Percentiles rank a stretch among this genome's conserved stretches.
phyloP scores from a whole-genome alignment of 2,888 invertebrate genomes.

The Aphidius colemani region DNA sequence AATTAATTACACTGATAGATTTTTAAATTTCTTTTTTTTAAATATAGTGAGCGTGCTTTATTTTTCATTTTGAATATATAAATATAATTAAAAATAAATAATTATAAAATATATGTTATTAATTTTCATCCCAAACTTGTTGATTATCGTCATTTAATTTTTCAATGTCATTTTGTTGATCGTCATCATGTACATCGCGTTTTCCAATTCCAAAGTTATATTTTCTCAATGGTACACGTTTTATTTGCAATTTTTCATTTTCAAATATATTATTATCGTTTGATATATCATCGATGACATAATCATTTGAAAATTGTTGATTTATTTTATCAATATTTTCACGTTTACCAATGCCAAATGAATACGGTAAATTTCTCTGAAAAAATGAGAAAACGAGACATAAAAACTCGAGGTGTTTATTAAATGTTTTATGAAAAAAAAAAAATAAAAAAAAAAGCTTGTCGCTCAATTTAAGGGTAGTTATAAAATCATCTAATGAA shows the following conservation, averaged over 20 bases:
- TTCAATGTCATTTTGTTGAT: slow-evolving; percentile 1
- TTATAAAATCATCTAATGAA: background rate
- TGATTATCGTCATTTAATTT: slow-evolving; percentile 7
- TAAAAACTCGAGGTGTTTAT: too few relatives aligned
- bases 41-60: too few relatives aligned
- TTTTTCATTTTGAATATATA: background rate
- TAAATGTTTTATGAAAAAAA: background rate
- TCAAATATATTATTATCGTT: slow-evolving; percentile 16
- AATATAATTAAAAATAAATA: background rate
- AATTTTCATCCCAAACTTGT: slow-evolving; percentile 22
- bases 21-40: too few relatives aligned
- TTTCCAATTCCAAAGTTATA: slow-evolving; percentile 68
- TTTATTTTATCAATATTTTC: slow-evolving; percentile 50
- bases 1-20: slow-evolving; percentile 4
- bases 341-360: slow-evolving; percentile 74
- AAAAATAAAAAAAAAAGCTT: too few relatives aligned
- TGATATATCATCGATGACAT: slow-evolving; percentile 16
- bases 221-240: slow-evolving; percentile 34
- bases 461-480: background rate
- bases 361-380: slow-evolving; percentile 69
- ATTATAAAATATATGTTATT: background rate
- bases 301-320: background rate
- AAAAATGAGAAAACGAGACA: slow-evolving; percentile 1
- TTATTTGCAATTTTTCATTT: slow-evolving; percentile 12
- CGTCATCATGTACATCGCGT: slow-evolving; percentile 43